Percentiles rank a stretch among this genome's conserved stretches.
Conservation (phyloP, 2,113 vertebrate genomes). For the Orycteropus afer region DNA sequence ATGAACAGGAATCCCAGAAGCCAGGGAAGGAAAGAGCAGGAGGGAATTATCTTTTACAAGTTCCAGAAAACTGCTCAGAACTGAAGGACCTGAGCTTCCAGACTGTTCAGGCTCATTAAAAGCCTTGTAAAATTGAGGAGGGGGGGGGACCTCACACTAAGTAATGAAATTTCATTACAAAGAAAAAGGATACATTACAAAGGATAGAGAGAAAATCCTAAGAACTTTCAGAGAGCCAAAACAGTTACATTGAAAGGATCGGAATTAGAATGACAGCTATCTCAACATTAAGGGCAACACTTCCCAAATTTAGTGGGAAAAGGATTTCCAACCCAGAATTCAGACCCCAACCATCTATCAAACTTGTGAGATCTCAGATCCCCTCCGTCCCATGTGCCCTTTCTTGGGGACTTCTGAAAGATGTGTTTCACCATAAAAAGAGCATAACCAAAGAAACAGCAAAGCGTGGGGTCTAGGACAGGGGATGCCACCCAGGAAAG, state of each 20-base stretch:
- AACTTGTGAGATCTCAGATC: background rate
- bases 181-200: background rate
- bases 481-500: background rate
- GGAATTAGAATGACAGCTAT: background rate
- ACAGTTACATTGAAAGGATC: background rate
- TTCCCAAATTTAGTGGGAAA: background rate
- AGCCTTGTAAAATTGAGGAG: background rate
- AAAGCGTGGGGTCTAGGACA: background rate
- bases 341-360: background rate
- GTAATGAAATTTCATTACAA: background rate
- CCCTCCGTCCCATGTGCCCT: too few species aligned
- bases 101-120: background rate
- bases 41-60: background rate
- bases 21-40: background rate
- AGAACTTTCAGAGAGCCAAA: background rate
- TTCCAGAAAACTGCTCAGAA: conserved; percentile 1
- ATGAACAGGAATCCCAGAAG: background rate
- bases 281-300: background rate
- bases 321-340: background rate
- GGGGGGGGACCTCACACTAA: background rate
- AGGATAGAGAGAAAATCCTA: background rate
- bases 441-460: background rate
- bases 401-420: background rate
- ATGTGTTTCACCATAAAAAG: background rate
- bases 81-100: conserved; percentile 5